These are phyloP conservation scores for Micoletzkya japonica DNA, from an alignment of 2,888 invertebrate genomes.

Conservation along the genomic window DNA sequence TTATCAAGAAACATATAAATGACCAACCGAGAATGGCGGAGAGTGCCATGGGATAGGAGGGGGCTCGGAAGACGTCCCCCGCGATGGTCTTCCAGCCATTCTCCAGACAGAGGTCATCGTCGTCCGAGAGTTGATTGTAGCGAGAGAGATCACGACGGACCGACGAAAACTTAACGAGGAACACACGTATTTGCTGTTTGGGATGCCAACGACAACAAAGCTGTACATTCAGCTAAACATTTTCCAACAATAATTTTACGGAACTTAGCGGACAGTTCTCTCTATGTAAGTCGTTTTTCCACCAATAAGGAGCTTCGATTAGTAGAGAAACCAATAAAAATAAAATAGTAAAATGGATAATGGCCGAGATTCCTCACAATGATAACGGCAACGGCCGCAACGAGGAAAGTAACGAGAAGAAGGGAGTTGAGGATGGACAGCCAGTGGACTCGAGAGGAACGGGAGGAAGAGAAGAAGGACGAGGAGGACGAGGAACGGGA, in stretches of 20 bases:
- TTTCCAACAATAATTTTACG: slow-evolving; percentile 3
- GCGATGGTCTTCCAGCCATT: slow-evolving; percentile 70
- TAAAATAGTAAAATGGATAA: neutral
- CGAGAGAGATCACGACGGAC: slow-evolving; percentile 31
- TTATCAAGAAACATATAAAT: neutral
- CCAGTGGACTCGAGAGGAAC: slow-evolving; percentile 69
- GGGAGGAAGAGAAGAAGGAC: slow-evolving; percentile 66
- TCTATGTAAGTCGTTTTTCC: too few relatives aligned
- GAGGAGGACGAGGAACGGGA: slow-evolving; percentile 6
- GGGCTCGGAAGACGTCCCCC: slow-evolving; percentile 69
- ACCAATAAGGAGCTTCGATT: too few relatives aligned
- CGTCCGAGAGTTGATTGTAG: slow-evolving; percentile 49
- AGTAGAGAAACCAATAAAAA: too few relatives aligned
- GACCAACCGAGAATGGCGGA: slow-evolving; percentile 67
- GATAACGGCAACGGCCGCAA: slow-evolving; percentile 68
- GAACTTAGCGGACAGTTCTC: neutral
- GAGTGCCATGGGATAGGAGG: slow-evolving; percentile 66
- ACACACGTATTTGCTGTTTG: too few relatives aligned
- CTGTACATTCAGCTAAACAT: neutral
- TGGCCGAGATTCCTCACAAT: slow-evolving; percentile 65
- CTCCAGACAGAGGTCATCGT: slow-evolving; percentile 65
- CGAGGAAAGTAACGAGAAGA: slow-evolving; percentile 68
- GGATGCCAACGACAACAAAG: neutral
- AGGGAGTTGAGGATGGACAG: slow-evolving; percentile 69
- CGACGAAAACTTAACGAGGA: slow-evolving; percentile 28